Conservation (phyloP, 2,797 vertebrate genomes). For the Mormyrops boulengeri region DNA sequence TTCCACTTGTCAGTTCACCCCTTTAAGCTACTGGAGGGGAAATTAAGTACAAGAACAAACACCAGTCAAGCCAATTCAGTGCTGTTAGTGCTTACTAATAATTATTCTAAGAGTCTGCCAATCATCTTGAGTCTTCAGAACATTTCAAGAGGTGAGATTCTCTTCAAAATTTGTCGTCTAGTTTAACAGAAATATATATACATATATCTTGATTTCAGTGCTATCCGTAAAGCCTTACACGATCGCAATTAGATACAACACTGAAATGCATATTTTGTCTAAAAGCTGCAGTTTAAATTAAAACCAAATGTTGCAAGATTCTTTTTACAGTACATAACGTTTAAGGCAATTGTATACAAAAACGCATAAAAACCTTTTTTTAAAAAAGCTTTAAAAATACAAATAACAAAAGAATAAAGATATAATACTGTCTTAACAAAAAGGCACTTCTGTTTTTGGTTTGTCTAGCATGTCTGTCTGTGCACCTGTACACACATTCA, state of each 20-base stretch:
- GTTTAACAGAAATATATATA: background rate
- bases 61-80: background rate
- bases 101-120: background rate
- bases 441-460: constrained; percentile 20
- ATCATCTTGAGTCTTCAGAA: background rate
- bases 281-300: constrained; percentile 4
- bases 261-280: background rate
- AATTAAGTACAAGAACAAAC: background rate
- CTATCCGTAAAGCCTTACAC: background rate
- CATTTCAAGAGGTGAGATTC: background rate
- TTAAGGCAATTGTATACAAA: constrained; percentile 1
- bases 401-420: constrained; percentile 11
- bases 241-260: background rate
- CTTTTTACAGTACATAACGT: constrained; percentile 13
- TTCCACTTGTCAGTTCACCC: background rate
- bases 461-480: background rate
- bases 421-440: constrained; percentile 21
- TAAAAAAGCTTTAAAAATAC: constrained; percentile 3
- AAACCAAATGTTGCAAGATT: constrained; percentile 11
- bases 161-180: background rate
- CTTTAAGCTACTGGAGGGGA: background rate
- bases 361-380: constrained; percentile 4
- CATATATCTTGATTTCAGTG: background rate
- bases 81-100: background rate
- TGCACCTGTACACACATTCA: background rate